Evolutionary conservation across 2,113 vertebrate genomes (phyloP).

Genomic region (Oncorhynchus mykiss): DNA sequence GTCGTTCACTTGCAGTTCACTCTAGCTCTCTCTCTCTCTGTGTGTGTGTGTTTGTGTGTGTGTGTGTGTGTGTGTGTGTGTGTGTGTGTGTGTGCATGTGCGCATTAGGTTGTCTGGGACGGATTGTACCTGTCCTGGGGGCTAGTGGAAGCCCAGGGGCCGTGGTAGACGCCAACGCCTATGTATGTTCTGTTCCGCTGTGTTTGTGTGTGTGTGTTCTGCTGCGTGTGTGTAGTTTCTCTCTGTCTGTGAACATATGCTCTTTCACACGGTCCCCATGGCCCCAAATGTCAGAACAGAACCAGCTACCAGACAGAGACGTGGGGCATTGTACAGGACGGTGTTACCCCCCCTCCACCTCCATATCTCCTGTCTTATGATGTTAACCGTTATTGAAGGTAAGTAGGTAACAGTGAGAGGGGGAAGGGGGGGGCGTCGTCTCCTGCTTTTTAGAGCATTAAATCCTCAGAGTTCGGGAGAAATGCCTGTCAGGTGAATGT

Average conservation of each 20-base stretch:
- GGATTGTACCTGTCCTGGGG: not conserved
- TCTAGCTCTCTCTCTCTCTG: not conserved
- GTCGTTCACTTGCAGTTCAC: not conserved
- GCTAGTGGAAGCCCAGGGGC: constrained; percentile 1
- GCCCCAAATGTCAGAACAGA: constrained; percentile 72
- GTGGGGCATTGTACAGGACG: constrained; percentile 64
- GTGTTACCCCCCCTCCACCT: constrained; percentile 29
- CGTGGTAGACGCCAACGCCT: not conserved
- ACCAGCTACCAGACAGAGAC: constrained; percentile 70
- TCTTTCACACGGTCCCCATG: constrained; percentile 70
- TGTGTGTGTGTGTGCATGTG: not conserved
- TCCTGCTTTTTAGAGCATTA: constrained; percentile 88
- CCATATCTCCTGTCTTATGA: constrained; percentile 78
- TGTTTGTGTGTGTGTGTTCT: constrained; percentile 38
- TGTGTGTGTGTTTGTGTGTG: not conserved
- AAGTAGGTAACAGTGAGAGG: constrained; percentile 60
- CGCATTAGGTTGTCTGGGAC: not conserved
- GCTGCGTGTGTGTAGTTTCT: constrained; percentile 53
- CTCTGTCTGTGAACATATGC: constrained; percentile 70
- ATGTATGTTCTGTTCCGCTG: not conserved
- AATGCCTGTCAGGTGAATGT: constrained; percentile 72
- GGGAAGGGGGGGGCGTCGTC: constrained; percentile 39
- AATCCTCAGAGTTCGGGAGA: constrained; percentile 69
- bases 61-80: not conserved
- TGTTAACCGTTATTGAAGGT: constrained; percentile 84